Base-by-base conservation (phyloP, 2,797 vertebrate genomes). In the Acrossocheilus wenchowensis region DNA sequence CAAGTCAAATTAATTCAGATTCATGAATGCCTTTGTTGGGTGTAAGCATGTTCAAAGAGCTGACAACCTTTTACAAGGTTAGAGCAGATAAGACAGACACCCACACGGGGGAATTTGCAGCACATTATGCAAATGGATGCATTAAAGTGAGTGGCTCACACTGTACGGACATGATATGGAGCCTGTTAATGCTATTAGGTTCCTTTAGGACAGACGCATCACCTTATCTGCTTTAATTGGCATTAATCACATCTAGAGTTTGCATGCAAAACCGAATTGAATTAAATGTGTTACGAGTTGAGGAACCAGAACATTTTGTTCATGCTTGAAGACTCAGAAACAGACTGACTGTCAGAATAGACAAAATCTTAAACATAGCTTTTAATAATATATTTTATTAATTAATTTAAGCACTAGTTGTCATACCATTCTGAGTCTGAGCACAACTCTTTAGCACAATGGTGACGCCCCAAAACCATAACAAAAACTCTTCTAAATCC, bases 91-190 rank as follows among this genome's bases (percentile, higher is more conserved):
- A 78, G 69, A 80, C 57, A 80, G 84, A 78, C 66, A 83, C 48
- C 34, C 36, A 78, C 68, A 45, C 48, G 21, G 81, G 68, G 74
- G 81, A 87, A 77, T 75, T 87, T 26, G 15, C 43, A 45, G 69
- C 23, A 80, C 26, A 81, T 83, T 83, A 87, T 86, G 82, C 86
- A 87, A 83, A 86, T 81, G 6, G n/a, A 17, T 86, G 23, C 69
- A 81, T 87, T 83, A 83, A 39, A 68, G 52, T 34, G 30, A 69
- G 57, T 19, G 64, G 26, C 41, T 85, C 7, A 74, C 62, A 80
- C 75, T 78, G 83, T 69, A 83, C 48, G 26, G 52, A 80, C 39
- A 75, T 64, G 36, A 60, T 73, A 75, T 68, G 50, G 30, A 85
- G 74, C 66, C 45, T 62, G 73, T 78, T 71, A 68, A 87, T 87